A percentile compares a stretch with the other conserved stretches of the same genome.
Conservation (phyloP, 1,140 invertebrate genomes). For the Drosophila aff. region DNA sequence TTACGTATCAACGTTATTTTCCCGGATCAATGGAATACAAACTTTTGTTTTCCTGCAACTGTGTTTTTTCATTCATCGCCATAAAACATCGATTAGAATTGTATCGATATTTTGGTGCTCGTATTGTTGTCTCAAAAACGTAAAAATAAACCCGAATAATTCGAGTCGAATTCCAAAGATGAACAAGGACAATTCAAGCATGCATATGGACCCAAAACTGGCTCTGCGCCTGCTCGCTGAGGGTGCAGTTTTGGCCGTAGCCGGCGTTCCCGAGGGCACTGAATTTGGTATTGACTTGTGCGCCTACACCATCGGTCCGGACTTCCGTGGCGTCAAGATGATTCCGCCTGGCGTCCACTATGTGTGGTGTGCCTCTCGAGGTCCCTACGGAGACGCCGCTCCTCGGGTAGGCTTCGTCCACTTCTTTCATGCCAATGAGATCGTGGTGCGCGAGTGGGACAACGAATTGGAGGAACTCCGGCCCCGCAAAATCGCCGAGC, state of each 20-base stretch:
- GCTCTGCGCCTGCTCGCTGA: constrained; percentile 92
- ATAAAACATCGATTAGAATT: background rate
- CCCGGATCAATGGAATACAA: too few species aligned
- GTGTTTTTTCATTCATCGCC: background rate
- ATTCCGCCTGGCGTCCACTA: constrained; percentile 99
- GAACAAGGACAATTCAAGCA: constrained; percentile 71
- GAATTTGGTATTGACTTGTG: constrained; percentile 99
- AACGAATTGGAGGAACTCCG: constrained; percentile 89
- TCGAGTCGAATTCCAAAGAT: constrained; percentile 26
- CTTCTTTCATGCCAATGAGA: constrained; percentile 92
- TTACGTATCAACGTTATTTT: background rate
- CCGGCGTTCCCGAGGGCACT: constrained; percentile 93
- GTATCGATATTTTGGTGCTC: background rate
- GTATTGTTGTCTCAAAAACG: background rate
- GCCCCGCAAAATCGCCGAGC: constrained; percentile 85
- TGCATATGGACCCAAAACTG: constrained; percentile 91
- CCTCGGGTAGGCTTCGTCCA: constrained; percentile 95
- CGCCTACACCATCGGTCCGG: constrained; percentile 95
- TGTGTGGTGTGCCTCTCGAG: constrained; percentile 91
- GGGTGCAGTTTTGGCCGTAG: constrained; percentile 92
- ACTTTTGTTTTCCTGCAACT: background rate
- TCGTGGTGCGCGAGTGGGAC: constrained; percentile 96
- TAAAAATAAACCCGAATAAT: too few species aligned
- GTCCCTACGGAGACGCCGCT: constrained; percentile 86
- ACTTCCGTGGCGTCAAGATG: constrained; percentile 99